Evolutionary conservation across 2,797 vertebrate genomes (phyloP).

Genomic region (Cossypha caffra): DNA sequence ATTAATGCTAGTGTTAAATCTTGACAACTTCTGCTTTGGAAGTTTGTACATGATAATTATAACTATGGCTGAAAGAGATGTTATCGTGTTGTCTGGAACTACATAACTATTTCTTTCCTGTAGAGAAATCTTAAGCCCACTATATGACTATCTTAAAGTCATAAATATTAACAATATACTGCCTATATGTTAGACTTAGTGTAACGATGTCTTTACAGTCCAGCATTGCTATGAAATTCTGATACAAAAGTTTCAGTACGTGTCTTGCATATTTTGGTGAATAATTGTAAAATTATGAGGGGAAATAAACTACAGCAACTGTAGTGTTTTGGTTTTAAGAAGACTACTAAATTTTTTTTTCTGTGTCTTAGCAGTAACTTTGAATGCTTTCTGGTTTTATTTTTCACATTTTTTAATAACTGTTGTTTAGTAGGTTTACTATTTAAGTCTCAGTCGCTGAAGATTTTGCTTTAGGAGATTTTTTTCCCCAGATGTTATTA

Average conservation of each 20-base stretch:
- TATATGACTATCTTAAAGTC: constrained; percentile 56
- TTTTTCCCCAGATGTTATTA: not conserved
- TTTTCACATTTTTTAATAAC: constrained; percentile 31
- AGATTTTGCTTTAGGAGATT: not conserved
- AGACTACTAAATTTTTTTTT: not conserved
- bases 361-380: constrained; percentile 19
- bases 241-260: constrained; percentile 28
- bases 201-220: constrained; percentile 34
- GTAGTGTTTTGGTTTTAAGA: constrained; percentile 4
- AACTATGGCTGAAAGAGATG: constrained; percentile 74
- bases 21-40: constrained; percentile 75
- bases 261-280: constrained; percentile 43
- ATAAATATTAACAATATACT: constrained; percentile 61
- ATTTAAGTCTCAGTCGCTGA: not conserved
- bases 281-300: constrained; percentile 46
- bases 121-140: constrained; percentile 67
- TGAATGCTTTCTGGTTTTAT: constrained; percentile 27
- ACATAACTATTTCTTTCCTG: constrained; percentile 68
- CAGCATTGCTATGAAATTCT: constrained; percentile 37
- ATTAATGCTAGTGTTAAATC: constrained; percentile 77
- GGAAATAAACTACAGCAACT: not conserved
- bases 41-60: constrained; percentile 73
- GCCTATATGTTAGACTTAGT: constrained; percentile 45
- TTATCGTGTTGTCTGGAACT: constrained; percentile 71
- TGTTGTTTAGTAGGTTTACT: constrained; percentile 27